A percentile compares a stretch with the other conserved stretches of the same genome.
Conservation (phyloP, 2,888 invertebrate genomes). For the Diploptera punctata region DNA sequence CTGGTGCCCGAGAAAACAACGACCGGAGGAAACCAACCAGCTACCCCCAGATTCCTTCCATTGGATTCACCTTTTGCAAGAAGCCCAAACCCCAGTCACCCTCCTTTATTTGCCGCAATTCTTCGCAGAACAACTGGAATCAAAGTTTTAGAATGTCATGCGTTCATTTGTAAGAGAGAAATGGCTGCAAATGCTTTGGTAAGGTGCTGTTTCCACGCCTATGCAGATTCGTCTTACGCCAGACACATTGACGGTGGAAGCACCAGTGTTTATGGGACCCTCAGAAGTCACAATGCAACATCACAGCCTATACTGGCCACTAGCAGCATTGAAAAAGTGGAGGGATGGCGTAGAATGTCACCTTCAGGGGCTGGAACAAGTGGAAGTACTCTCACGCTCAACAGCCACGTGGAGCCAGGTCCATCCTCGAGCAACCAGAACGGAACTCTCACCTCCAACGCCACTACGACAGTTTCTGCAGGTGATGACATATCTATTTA, state of each 20-base stretch:
- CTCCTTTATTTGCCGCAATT: conserved; percentile 96
- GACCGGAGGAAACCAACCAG: conserved; percentile 55
- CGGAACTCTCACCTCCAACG: conserved; percentile 56
- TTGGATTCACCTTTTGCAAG: conserved; percentile 96
- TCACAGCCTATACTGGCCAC: conserved; percentile 50
- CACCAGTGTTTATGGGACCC: conserved; percentile 56
- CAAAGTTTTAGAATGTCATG: conserved; percentile 98
- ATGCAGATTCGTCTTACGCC: conserved; percentile 94
- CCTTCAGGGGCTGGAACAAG: conserved; percentile 52
- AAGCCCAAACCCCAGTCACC: conserved; percentile 90
- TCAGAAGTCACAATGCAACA: conserved; percentile 53
- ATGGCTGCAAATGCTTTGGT: conserved; percentile 98
- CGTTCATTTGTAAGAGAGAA: conserved; percentile 96
- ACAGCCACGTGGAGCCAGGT: conserved; percentile 56
- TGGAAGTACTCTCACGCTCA: conserved; percentile 66
- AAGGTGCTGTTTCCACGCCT: conserved; percentile 96
- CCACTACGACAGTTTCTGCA: conserved; percentile 48
- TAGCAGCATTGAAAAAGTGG: conserved; percentile 57
- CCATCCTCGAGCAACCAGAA: conserved; percentile 52
- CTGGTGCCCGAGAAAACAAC: conserved; percentile 63
- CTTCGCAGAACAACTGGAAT: conserved; percentile 94
- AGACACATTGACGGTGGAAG: conserved; percentile 58
- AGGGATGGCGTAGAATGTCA: conserved; percentile 61
- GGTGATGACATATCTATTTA: conserved; percentile 80
- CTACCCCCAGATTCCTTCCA: conserved; percentile 88